A percentile compares a stretch with the other conserved stretches of the same genome.
Evolutionary conservation across 2,797 vertebrate species (phyloP).

Genomic region (Scomberomorus guttatus): DNA sequence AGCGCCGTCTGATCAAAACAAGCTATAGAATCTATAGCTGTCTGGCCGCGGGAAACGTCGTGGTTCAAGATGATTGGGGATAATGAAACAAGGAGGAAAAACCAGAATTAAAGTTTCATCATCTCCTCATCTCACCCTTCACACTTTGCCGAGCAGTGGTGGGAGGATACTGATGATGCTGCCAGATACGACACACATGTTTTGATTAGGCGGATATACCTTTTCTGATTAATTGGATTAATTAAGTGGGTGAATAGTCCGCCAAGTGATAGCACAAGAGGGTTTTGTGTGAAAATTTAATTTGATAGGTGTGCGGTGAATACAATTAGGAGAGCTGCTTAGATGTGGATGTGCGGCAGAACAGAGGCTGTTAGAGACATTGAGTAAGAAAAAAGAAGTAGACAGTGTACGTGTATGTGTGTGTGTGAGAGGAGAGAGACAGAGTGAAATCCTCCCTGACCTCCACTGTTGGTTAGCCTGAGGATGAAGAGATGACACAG

Average conservation of each 20-base stretch:
- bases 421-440: slow-evolving; percentile 19
- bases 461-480: slow-evolving; percentile 67
- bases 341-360: slow-evolving; percentile 36
- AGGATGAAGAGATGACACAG: slow-evolving; percentile 70
- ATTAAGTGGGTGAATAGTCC: slow-evolving; percentile 71
- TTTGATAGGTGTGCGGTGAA: slow-evolving; percentile 61
- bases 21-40: slow-evolving; percentile 5
- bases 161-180: slow-evolving; percentile 61
- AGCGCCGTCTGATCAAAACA: slow-evolving; percentile 21
- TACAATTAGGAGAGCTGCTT: slow-evolving; percentile 38
- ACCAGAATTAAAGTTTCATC: slow-evolving; percentile 46
- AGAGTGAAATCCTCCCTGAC: slow-evolving; percentile 62
- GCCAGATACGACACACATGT: slow-evolving; percentile 65
- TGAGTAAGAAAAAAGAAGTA: slow-evolving; percentile 13
- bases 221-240: slow-evolving; percentile 76
- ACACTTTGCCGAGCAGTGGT: slow-evolving; percentile 60
- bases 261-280: slow-evolving; percentile 51
- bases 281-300: slow-evolving; percentile 58
- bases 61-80: slow-evolving; percentile 48
- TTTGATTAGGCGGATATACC: slow-evolving; percentile 65
- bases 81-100: slow-evolving; percentile 54
- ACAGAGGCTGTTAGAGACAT: slow-evolving; percentile 3
- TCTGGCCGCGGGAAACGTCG: slow-evolving; percentile 15
- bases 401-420: slow-evolving; percentile 1
- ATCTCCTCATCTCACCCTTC: slow-evolving; percentile 59